Percentiles rank a stretch among this genome's conserved stretches.
Evolutionary conservation across 2,113 vertebrate species (phyloP).

Genomic region (Taurulus bubalis): DNA sequence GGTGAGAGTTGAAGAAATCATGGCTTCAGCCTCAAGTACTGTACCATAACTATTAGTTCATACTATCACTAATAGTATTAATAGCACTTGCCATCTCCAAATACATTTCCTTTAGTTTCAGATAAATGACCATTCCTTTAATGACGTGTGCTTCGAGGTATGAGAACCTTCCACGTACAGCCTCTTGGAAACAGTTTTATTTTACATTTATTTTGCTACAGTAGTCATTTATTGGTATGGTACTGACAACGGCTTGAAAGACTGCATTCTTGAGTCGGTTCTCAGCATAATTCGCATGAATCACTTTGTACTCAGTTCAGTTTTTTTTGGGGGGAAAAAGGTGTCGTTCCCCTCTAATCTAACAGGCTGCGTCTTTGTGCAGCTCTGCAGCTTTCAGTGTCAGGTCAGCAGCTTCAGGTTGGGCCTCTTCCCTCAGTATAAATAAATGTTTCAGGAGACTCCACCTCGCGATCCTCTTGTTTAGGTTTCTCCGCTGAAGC

Average conservation of each 20-base stretch:
- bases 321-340: background rate
- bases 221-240: background rate
- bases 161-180: background rate
- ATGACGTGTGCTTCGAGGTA: background rate
- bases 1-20: background rate
- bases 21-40: background rate
- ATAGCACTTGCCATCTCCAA: background rate
- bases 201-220: background rate
- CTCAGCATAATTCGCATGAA: background rate
- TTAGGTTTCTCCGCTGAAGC: constrained; percentile 28
- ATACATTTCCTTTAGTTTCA: background rate
- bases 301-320: background rate
- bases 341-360: constrained; percentile 9
- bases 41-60: background rate
- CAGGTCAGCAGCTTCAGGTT: constrained; percentile 38
- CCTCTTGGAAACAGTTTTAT: background rate
- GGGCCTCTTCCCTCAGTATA: constrained; percentile 39
- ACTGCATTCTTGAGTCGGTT: background rate
- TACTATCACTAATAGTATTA: background rate
- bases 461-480: constrained; percentile 12
- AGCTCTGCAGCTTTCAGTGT: constrained; percentile 23
- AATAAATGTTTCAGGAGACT: constrained; percentile 48
- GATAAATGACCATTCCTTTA: background rate
- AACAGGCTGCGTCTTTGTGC: constrained; percentile 33
- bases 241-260: background rate